Evolutionary conservation across 2,888 invertebrate genomes (phyloP), one percentile per base, ranked within the genome.

Genomic region (Acrobasis suavella): DNA sequence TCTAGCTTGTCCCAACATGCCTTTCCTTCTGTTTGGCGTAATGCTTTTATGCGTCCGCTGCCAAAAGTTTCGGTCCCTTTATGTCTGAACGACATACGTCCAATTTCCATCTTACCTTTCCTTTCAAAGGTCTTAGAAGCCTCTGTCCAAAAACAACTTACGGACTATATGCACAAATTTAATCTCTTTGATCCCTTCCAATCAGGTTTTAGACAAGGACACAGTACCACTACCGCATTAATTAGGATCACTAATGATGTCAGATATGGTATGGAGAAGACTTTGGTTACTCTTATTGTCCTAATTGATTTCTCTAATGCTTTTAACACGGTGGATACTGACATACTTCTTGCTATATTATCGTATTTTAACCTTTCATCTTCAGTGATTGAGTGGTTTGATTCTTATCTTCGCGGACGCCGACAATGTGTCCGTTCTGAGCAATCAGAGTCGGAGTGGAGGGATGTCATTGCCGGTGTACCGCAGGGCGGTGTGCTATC

Each of bases 81-180:
- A 8, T 10, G 39, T 39, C 6, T 39, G 10, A 39, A 39, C 39
- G 39, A 39, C 7, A 39, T 39, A 8, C 61, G 62, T 8, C 64
- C 64, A 1, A 62, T 62, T 15, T 62, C 62, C 16, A 58, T 50
- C 38, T 10, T 65, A 1, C 65, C 66, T 7, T 62, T 66, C 38
- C 50, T 68, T 7, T 67, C 65, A 15, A 66, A 69, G 59, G 62
- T 67, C 1, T 46, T 69, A 0, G 68, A 68, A 38, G 17, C 65
- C 65, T 14, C 39, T 8, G 39, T 39, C 9, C 10, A 9, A 8
- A 39, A 39, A 9, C 39, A 39, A 39, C 10, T 22, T 22, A 22
- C 39, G 9, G 10, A 39, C 9, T 10, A 39, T 39, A 10, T 39
- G 10, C 9, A 39, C 10, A 10, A 39, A 8, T 9, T 9, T 10